Percentiles rank a stretch among this genome's conserved stretches.
Conservation (phyloP, 1,140 invertebrate species). For the Heliothis virescens region DNA sequence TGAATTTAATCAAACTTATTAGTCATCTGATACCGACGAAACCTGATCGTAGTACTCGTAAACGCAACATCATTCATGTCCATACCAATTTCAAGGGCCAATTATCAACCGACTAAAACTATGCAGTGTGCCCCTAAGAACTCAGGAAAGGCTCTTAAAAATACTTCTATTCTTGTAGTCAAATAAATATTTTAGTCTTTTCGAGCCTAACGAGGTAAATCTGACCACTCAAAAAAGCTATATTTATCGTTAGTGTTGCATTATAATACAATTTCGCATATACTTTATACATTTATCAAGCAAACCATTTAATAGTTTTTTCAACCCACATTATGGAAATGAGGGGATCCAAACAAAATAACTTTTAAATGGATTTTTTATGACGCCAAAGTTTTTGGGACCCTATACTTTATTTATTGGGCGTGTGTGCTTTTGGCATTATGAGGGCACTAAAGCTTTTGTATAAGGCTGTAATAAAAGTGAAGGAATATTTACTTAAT, state of each 20-base stretch:
- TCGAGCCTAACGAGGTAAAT: too few species aligned
- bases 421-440: conserved; percentile 13
- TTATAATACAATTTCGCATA: background rate
- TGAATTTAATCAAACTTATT: too few species aligned
- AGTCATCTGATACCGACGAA: too few species aligned
- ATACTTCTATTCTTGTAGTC: too few species aligned
- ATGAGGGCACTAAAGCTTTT: background rate
- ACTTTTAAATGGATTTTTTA: conserved; percentile 50
- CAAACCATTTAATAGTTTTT: conserved; percentile 35
- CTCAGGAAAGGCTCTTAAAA: too few species aligned
- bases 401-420: conserved; percentile 33
- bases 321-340: conserved; percentile 8
- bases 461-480: background rate
- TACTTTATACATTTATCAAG: conserved; percentile 5
- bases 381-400: conserved; percentile 40
- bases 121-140: too few species aligned
- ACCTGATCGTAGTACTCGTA: too few species aligned
- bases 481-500: background rate
- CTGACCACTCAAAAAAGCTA: too few species aligned
- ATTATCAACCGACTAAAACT: too few species aligned
- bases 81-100: too few species aligned
- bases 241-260: background rate
- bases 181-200: too few species aligned
- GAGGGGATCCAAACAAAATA: conserved; percentile 36
- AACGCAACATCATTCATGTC: too few species aligned